phyloP scores from a whole-genome alignment of 2,113 vertebrate species.

The Rattus rattus region DNA sequence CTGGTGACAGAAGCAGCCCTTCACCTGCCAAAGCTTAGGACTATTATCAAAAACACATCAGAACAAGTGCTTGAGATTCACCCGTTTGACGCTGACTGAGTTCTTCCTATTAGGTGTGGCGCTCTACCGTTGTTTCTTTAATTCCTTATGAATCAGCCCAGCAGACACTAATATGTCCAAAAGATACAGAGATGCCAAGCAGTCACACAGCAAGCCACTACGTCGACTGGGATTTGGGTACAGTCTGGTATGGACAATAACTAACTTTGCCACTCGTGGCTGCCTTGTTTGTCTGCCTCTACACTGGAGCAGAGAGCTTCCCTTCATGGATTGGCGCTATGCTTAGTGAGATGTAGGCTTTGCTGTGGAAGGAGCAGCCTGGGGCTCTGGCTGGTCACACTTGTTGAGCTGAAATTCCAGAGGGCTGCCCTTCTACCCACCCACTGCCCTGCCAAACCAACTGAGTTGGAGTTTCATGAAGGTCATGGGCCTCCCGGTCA shows the following conservation, averaged over 20 bases:
- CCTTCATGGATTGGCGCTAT: not conserved
- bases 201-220: not conserved
- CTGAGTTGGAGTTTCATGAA: not conserved
- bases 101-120: constrained; percentile 36
- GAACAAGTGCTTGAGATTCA: not conserved
- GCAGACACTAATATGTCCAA: not conserved
- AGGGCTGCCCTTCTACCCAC: not conserved
- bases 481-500: fast-evolving
- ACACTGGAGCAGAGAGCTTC: not conserved
- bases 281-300: not conserved
- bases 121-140: not conserved
- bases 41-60: not conserved
- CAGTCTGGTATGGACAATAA: not conserved
- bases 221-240: not conserved
- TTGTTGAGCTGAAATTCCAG: not conserved
- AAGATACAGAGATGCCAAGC: not conserved
- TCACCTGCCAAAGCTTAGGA: too few relatives aligned
- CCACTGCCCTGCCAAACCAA: not conserved
- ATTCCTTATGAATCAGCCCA: constrained; percentile 20
- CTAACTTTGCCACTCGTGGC: not conserved
- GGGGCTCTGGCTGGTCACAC: not conserved
- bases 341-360: not conserved
- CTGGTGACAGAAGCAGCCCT: not conserved
- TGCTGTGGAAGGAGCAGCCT: not conserved
- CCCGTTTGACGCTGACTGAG: not conserved